Base-by-base conservation (phyloP, 2,113 vertebrate genomes). In the Cheilinus undulatus region DNA sequence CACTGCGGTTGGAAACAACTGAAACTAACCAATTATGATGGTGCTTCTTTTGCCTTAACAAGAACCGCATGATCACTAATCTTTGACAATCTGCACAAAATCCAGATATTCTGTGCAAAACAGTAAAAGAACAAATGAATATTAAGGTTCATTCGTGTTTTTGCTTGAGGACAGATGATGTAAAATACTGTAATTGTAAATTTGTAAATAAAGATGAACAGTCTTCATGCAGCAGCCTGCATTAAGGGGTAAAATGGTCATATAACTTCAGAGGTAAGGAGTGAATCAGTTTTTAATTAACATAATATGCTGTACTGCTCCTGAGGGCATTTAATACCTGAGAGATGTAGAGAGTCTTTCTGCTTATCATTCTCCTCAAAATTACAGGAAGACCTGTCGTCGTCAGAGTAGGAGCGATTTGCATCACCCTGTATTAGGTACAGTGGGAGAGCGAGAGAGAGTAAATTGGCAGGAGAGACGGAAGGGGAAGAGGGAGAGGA, bases 371-470 rank as follows among this genome's bases (percentile, higher is more conserved):
- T 93, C 22, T 98, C 97, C 13, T 98, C 98, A 76, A 95, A 80
- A 83, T 98, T 98, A 69, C 94, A 97, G 28, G 96, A 98, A 71
- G 96, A 98, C 78, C 95, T 95, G 82, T 99, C 97, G 46, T 99
- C 98, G 0, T 99, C 98, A 0, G 98, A 98, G 82, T 95, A 97
- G 0, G 97, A 99, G 20, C 96, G 95, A 83, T 99, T 99, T 80
- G 98, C 97, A 57, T 99, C 97, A 2, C 97, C 98, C 98, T 99
- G 89, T 80, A 74, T 15, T 1, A 32, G 42, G 30, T 19, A 59
- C 4, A 56, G 32, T 1, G 43, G 5, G 32, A 38, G 15, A 56
- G 26, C 14, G 14, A 78, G n/a, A 20, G 22, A 71, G 3, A 52
- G 17, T 66, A 14, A 61, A n/a, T n/a, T n/a, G n/a, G n/a, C n/a